Evolutionary conservation across 2,888 invertebrate genomes (phyloP).

Genomic region (Teleiodes luculella): DNA sequence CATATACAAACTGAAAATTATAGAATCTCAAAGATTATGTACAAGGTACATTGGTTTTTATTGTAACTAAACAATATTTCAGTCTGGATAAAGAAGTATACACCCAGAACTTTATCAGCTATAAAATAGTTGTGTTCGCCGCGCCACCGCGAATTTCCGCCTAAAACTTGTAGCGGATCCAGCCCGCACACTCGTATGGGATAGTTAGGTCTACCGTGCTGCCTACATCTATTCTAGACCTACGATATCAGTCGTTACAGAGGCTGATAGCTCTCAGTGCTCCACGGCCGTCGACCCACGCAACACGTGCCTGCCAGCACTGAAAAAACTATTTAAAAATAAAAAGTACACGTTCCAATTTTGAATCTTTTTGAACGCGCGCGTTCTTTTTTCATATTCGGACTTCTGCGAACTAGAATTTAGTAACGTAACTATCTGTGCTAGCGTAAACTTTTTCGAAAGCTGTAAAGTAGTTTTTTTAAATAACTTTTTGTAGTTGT

Average conservation of each 20-base stretch:
- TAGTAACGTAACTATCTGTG: conserved; percentile 10
- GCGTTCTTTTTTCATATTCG: neutral
- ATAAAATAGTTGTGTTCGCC: too few species aligned
- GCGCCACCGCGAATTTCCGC: neutral
- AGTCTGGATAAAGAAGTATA: too few species aligned
- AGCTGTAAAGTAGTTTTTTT: conserved; percentile 21
- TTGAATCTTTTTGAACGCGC: neutral
- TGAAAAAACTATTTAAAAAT: neutral
- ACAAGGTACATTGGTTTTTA: too few species aligned
- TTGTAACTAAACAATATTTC: too few species aligned
- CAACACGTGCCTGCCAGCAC: conserved; percentile 50
- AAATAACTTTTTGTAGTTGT: conserved; percentile 4
- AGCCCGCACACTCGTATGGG: neutral
- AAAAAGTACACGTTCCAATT: neutral
- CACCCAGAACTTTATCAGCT: too few species aligned
- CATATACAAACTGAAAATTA: too few species aligned
- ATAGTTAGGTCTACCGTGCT: conserved; percentile 32
- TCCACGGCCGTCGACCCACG: conserved; percentile 50
- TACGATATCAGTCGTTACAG: conserved; percentile 55
- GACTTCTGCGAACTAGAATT: neutral
- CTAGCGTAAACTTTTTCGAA: conserved; percentile 25
- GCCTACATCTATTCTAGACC: conserved; percentile 62
- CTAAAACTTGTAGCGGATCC: neutral
- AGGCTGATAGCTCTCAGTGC: conserved; percentile 67
- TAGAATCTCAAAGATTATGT: too few species aligned